Evolutionary conservation across 2,113 vertebrate species (phyloP).

Genomic region (Caranx melampygus): DNA sequence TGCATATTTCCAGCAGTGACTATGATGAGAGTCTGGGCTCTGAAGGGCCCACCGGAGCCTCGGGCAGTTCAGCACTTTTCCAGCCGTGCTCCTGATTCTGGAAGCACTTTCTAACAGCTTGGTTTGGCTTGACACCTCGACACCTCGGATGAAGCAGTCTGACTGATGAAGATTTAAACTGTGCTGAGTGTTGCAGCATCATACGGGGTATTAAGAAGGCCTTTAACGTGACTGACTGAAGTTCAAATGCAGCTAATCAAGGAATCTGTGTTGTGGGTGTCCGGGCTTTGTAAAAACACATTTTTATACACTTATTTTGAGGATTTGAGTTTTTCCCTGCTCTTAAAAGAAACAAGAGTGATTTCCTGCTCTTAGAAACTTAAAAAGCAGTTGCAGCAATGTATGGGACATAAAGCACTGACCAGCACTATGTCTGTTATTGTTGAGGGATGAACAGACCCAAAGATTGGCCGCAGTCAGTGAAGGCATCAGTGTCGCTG

Average conservation of each 20-base stretch:
- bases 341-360: background rate
- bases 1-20: too few relatives aligned
- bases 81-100: background rate
- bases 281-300: background rate
- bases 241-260: constrained; percentile 3
- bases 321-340: background rate
- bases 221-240: background rate
- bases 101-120: constrained; percentile 27
- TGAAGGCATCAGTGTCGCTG: background rate
- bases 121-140: background rate
- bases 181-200: background rate
- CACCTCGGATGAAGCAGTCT: background rate
- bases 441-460: background rate
- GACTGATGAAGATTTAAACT: background rate
- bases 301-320: background rate
- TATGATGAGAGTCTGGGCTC: background rate
- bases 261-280: background rate
- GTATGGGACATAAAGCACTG: background rate
- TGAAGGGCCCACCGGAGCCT: background rate
- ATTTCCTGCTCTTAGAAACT: background rate
- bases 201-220: constrained; percentile 2
- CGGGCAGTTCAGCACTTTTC: too few relatives aligned
- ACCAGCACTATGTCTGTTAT: background rate
- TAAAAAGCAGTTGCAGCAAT: background rate
- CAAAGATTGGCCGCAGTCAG: constrained; percentile 10